Conservation (phyloP, 1,140 invertebrate genomes). For the Oryctes rhinoceros region DNA sequence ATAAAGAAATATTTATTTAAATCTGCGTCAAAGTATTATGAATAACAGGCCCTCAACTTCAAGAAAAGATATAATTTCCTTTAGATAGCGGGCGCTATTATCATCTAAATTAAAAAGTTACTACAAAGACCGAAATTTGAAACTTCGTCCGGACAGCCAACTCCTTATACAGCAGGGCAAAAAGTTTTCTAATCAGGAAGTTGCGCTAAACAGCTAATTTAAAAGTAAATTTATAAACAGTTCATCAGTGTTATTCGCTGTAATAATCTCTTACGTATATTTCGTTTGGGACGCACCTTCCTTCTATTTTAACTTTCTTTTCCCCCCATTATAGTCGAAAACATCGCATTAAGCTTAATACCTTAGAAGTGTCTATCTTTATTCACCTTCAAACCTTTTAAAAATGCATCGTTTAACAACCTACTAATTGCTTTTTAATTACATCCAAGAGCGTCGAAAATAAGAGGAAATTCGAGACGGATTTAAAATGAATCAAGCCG, state of each 20-base stretch:
- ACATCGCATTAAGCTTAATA: neutral
- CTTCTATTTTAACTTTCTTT: conserved; percentile 5
- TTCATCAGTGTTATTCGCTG: conserved; percentile 15
- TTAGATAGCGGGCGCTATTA: neutral
- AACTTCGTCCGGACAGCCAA: neutral
- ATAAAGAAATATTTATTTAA: neutral
- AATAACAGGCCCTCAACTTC: neutral
- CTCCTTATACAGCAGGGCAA: neutral
- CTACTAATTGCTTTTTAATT: conserved; percentile 15
- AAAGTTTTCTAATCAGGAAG: conserved; percentile 35
- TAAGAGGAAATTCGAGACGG: too few species aligned
- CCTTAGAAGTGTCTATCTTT: neutral
- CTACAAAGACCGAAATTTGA: conserved; percentile 30
- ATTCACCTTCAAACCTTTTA: neutral
- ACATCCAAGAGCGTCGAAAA: neutral
- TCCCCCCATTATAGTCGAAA: conserved; percentile 19
- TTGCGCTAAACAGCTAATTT: conserved; percentile 32
- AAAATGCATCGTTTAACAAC: neutral
- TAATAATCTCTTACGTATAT: conserved; percentile 19
- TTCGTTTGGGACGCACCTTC: neutral
- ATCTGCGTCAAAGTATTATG: neutral
- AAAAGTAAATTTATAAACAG: conserved; percentile 38
- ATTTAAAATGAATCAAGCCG: too few species aligned
- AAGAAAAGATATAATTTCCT: conserved; percentile 12
- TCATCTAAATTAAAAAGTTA: conserved; percentile 37